These are phyloP conservation scores for Propsilocerus akamusi DNA, from an alignment of 1,140 invertebrate species.

Conservation along the genomic window DNA sequence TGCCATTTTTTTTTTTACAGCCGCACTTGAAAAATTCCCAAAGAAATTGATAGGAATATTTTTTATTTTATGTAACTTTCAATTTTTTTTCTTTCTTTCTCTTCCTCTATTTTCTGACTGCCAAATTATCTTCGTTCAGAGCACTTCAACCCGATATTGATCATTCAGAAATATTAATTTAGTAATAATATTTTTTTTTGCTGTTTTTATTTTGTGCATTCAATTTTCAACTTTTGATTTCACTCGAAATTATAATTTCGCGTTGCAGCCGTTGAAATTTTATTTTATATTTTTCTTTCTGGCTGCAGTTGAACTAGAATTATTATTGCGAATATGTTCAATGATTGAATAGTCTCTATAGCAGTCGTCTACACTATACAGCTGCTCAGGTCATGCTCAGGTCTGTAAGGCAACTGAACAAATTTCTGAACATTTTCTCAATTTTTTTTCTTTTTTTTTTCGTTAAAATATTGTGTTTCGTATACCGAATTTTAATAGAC, in stretches of 20 bases:
- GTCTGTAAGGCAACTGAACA: not conserved
- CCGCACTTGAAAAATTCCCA: not conserved
- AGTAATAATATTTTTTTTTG: not conserved
- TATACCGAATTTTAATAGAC: no score
- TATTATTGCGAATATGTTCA: not conserved
- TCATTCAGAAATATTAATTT: not conserved
- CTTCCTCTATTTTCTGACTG: no score
- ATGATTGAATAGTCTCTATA: not conserved
- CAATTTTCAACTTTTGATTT: not conserved
- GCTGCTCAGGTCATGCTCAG: not conserved
- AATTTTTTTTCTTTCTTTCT: not conserved
- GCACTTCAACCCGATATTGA: not conserved
- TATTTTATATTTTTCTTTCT: no score
- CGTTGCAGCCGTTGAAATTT: no score
- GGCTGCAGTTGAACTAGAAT: not conserved
- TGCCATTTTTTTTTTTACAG: conserved; percentile 5
- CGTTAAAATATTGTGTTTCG: no score
- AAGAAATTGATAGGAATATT: not conserved
- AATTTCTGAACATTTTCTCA: not conserved
- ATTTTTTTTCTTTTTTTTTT: not conserved
- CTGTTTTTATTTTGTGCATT: not conserved
- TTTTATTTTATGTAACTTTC: not conserved
- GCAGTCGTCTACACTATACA: not conserved
- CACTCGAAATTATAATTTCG: not conserved
- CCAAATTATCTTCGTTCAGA: not conserved